phyloP scores from a whole-genome alignment of 2,113 vertebrate genomes.

The Muntiacus reevesi region DNA sequence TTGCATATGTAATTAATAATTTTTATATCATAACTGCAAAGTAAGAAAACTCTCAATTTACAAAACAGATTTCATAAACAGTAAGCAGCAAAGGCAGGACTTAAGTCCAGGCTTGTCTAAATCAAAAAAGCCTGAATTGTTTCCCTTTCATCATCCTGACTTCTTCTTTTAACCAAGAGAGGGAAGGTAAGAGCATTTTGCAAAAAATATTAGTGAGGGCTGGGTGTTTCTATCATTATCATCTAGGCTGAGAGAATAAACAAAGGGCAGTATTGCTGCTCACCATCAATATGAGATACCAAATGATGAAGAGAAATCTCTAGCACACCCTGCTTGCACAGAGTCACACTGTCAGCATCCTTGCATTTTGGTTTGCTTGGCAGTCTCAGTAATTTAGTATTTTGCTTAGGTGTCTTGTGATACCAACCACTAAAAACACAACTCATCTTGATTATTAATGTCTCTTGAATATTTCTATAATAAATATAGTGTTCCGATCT shows the following conservation, averaged over 20 bases:
- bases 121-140: background rate
- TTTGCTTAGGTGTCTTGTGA: constrained; percentile 54
- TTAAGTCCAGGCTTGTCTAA: background rate
- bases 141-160: background rate
- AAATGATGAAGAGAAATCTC: background rate
- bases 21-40: background rate
- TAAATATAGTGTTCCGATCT: constrained; percentile 59
- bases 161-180: background rate
- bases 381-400: constrained; percentile 11
- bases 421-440: constrained; percentile 66
- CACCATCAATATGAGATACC: constrained; percentile 15
- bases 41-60: background rate
- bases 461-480: constrained; percentile 76
- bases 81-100: background rate
- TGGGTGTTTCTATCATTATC: background rate
- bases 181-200: background rate
- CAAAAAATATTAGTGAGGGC: background rate
- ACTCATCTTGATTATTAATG: constrained; percentile 76
- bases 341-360: background rate
- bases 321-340: background rate
- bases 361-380: background rate
- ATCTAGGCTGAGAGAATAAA: background rate
- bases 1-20: background rate
- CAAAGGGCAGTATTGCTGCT: background rate
- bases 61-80: background rate